Evolutionary conservation across 2,888 invertebrate species (phyloP).

Genomic region (Hyles lineata): DNA sequence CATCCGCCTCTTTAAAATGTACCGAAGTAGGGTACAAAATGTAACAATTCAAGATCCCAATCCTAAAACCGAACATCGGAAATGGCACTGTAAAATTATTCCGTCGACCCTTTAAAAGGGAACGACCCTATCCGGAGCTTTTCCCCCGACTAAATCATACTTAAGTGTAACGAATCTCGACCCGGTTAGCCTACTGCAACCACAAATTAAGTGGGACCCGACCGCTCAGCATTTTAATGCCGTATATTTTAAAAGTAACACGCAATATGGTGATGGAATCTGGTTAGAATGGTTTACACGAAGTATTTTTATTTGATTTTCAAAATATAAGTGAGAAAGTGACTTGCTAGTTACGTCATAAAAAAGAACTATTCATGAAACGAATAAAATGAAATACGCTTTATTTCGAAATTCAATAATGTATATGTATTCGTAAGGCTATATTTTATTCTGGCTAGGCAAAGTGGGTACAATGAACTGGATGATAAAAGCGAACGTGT

Average conservation of each 20-base stretch:
- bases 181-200: neutral
- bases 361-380: too few relatives aligned
- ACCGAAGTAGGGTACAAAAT: neutral
- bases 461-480: too few relatives aligned
- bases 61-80: neutral
- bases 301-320: too few relatives aligned
- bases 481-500: too few relatives aligned
- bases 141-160: constrained; percentile 17
- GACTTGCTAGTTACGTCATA: too few relatives aligned
- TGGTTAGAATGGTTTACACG: neutral
- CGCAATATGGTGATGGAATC: neutral
- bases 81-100: constrained; percentile 10
- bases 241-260: neutral
- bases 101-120: constrained; percentile 5
- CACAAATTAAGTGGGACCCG: neutral
- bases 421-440: too few relatives aligned
- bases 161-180: neutral
- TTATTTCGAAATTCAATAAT: too few relatives aligned
- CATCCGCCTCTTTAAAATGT: neutral
- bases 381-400: too few relatives aligned
- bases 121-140: neutral
- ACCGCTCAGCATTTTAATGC: neutral
- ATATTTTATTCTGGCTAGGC: too few relatives aligned
- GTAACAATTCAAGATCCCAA: constrained; percentile 15
- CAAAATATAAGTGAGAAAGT: too few relatives aligned